A percentile compares a stretch with the other conserved stretches of the same genome.
These are phyloP conservation scores for Macrotis lagotis DNA, from an alignment of 2,113 vertebrate genomes.

Conservation along the genomic window DNA sequence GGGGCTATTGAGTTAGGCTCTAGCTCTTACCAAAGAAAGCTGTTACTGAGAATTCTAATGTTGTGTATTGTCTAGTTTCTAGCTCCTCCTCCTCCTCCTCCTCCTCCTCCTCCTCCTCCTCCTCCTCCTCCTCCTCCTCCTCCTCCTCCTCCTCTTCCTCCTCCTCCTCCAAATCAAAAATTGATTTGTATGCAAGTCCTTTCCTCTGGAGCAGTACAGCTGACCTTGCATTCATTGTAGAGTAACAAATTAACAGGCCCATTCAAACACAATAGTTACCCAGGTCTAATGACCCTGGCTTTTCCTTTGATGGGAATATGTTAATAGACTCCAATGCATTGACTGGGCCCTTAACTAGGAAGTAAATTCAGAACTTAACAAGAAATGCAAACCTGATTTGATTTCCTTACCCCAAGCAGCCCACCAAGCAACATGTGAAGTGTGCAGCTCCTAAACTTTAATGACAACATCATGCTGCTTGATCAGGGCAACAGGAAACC, in stretches of 20 bases:
- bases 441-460: constrained; percentile 78
- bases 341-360: constrained; percentile 76
- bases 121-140: constrained; percentile 40
- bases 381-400: constrained; percentile 68
- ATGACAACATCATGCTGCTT: constrained; percentile 79
- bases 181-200: constrained; percentile 44
- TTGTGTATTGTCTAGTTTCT: neutral
- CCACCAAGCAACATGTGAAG: constrained; percentile 63
- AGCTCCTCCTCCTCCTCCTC: constrained; percentile 31
- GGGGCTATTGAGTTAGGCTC: neutral
- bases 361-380: constrained; percentile 73
- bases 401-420: constrained; percentile 72
- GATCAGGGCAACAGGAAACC: constrained; percentile 77
- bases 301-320: constrained; percentile 56
- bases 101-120: too few relatives aligned
- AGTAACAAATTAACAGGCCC: constrained; percentile 33
- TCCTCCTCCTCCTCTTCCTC: constrained; percentile 30
- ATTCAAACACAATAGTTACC: constrained; percentile 53
- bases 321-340: constrained; percentile 61
- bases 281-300: constrained; percentile 53
- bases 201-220: neutral
- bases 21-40: neutral
- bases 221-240: constrained; percentile 63
- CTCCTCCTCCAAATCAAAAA: constrained; percentile 42
- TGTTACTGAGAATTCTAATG: constrained; percentile 31